phyloP scores from a whole-genome alignment of 2,888 invertebrate genomes.

The Drosophila barbarae region DNA sequence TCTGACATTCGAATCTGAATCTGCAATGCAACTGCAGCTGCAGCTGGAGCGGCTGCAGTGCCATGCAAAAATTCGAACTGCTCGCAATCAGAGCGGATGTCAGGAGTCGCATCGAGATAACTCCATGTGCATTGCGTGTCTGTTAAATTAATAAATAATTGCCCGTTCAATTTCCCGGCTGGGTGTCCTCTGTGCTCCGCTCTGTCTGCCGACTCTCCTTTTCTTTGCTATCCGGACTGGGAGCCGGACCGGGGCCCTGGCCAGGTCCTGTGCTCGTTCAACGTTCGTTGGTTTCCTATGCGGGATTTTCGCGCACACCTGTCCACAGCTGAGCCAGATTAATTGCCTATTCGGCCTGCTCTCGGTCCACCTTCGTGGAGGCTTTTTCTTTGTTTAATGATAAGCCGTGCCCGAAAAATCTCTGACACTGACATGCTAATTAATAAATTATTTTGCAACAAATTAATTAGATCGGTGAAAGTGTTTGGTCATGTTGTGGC shows the following conservation, averaged over 20 bases:
- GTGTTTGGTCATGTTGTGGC: constrained; percentile 38
- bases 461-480: constrained; percentile 63
- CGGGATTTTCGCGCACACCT: constrained; percentile 44
- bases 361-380: not conserved
- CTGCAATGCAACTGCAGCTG: constrained; percentile 7
- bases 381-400: constrained; percentile 43
- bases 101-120: constrained; percentile 49
- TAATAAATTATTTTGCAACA: constrained; percentile 69
- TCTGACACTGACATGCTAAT: constrained; percentile 63
- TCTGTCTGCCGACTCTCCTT: constrained; percentile 14
- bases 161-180: constrained; percentile 28
- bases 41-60: constrained; percentile 9
- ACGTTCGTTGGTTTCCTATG: constrained; percentile 31
- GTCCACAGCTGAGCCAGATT: constrained; percentile 53
- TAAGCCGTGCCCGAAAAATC: constrained; percentile 45
- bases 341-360: constrained; percentile 51
- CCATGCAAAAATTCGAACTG: constrained; percentile 34
- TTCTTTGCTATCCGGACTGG: constrained; percentile 5
- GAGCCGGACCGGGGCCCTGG: not conserved
- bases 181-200: constrained; percentile 8
- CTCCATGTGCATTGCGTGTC: constrained; percentile 57
- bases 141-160: constrained; percentile 67
- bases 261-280: not conserved
- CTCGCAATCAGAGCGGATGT: constrained; percentile 60
- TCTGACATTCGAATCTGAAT: constrained; percentile 7